Percentiles rank a stretch among this genome's conserved stretches.
phyloP scores from a whole-genome alignment of 2,797 vertebrate species.

The Limosa lapponica region DNA sequence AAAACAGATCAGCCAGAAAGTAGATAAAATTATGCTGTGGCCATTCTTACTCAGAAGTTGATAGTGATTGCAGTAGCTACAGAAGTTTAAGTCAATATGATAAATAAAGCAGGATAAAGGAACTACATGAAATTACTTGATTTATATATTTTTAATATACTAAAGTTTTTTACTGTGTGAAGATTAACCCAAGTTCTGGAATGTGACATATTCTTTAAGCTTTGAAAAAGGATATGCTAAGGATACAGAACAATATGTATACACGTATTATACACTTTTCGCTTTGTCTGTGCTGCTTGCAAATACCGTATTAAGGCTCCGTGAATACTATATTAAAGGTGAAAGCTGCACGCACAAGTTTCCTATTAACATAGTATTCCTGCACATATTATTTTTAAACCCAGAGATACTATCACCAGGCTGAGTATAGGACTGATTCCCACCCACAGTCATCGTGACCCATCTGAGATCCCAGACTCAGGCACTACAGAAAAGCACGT shows the following conservation, averaged over 20 bases:
- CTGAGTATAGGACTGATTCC: background rate
- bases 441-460: too few relatives aligned
- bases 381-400: background rate
- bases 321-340: background rate
- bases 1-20: background rate
- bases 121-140: background rate
- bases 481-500: rapidly evolving
- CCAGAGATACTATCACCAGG: background rate
- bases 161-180: background rate
- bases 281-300: background rate
- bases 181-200: background rate
- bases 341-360: background rate
- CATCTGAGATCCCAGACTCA: background rate
- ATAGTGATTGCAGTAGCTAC: background rate
- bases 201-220: background rate
- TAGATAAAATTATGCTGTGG: background rate
- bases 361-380: background rate
- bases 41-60: background rate
- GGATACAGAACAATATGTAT: background rate
- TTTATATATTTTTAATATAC: background rate
- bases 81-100: background rate
- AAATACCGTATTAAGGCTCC: background rate
- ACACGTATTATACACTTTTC: background rate
- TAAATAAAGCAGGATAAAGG: background rate
- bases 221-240: background rate